Evolutionary conservation across 2,888 invertebrate genomes (phyloP).

Genomic region (Protonemura montana): DNA sequence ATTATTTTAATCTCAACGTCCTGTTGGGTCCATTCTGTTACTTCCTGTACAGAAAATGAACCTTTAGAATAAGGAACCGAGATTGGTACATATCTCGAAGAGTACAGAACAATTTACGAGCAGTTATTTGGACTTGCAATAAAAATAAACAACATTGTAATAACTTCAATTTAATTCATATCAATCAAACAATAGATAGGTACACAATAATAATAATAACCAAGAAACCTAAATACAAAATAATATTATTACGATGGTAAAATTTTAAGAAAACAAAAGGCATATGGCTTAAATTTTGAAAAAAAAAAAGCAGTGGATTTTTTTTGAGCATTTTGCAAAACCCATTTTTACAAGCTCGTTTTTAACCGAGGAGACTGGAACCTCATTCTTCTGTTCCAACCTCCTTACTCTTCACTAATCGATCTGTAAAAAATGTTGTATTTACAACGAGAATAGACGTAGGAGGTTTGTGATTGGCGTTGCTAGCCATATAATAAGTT

Average conservation of each 20-base stretch:
- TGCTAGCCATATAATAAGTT: not conserved
- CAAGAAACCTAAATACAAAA: not conserved
- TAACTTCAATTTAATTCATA: not conserved
- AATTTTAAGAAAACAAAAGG: not conserved
- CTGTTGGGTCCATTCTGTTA: no score
- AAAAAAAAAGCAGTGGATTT: not conserved
- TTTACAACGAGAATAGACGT: not conserved
- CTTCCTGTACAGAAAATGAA: no score
- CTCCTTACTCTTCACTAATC: not conserved
- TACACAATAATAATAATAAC: not conserved
- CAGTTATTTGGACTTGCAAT: no score
- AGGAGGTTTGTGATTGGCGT: not conserved
- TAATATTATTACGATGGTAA: not conserved
- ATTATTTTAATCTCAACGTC: no score
- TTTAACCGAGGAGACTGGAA: no score
- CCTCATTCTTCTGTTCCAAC: no score
- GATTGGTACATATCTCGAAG: no score
- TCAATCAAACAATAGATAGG: not conserved
- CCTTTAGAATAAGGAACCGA: no score
- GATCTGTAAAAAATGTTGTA: not conserved
- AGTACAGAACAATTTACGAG: no score
- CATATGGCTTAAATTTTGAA: not conserved
- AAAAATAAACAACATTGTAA: not conserved
- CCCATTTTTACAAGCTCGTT: not conserved
- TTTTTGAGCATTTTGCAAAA: not conserved